These are phyloP conservation scores for Karalla daura DNA, from an alignment of 2,797 vertebrate genomes.

Conservation along the genomic window DNA sequence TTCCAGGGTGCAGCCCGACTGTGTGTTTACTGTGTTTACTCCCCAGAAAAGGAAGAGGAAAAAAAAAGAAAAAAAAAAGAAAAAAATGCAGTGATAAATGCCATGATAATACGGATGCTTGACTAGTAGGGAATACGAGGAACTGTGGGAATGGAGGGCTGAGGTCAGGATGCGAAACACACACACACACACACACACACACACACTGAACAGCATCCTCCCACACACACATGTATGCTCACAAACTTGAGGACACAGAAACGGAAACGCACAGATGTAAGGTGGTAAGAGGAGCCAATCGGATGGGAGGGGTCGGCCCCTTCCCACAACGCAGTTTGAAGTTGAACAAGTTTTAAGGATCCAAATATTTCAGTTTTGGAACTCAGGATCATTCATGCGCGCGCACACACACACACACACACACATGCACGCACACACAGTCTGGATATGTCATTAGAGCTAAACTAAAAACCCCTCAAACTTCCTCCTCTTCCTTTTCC, in stretches of 20 bases:
- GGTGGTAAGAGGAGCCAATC: constrained; percentile 12
- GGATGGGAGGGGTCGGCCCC: constrained; percentile 4
- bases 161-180: constrained; percentile 34
- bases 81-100: not conserved
- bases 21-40: constrained; percentile 12
- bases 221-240: constrained; percentile 5
- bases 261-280: constrained; percentile 22
- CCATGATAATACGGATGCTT: constrained; percentile 13
- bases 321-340: constrained; percentile 58
- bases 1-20: not conserved
- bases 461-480: constrained; percentile 52
- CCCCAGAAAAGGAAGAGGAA: constrained; percentile 17
- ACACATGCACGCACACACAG: constrained; percentile 15
- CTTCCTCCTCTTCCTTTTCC: constrained; percentile 56
- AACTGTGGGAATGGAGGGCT: constrained; percentile 48
- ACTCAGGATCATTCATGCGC: not conserved
- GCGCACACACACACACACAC: constrained; percentile 14
- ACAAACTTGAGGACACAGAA: constrained; percentile 2
- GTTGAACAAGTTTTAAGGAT: constrained; percentile 25
- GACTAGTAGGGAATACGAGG: constrained; percentile 25
- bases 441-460: constrained; percentile 71
- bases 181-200: not conserved
- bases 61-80: constrained; percentile 9
- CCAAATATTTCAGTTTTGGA: not conserved
- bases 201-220: not conserved